These are phyloP conservation scores for Carassius carassius DNA, from an alignment of 2,113 vertebrate species.

Conservation along the genomic window DNA sequence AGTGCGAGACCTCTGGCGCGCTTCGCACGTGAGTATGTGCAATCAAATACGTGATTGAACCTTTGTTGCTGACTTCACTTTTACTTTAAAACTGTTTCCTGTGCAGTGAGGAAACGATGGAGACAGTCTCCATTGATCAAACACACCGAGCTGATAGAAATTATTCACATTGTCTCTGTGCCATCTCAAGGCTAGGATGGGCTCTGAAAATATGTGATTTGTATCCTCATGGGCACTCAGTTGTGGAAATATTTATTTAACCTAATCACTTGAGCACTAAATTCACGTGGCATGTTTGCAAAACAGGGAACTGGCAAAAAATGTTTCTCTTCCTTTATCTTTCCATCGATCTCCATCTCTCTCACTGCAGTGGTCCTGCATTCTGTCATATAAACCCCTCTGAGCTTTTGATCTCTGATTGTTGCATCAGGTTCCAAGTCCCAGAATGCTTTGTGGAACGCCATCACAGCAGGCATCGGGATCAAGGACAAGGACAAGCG, in stretches of 20 bases:
- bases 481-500: conserved; percentile 78
- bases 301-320: neutral
- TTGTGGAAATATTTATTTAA: neutral
- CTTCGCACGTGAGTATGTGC: conserved; percentile 82
- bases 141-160: neutral
- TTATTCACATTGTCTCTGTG: neutral
- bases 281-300: neutral
- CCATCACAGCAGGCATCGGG: conserved; percentile 71
- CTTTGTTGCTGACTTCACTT: conserved; percentile 5
- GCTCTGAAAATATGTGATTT: neutral
- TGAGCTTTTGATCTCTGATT: conserved; percentile 41
- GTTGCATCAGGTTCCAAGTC: conserved; percentile 83
- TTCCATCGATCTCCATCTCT: neutral
- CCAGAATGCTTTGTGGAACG: conserved; percentile 86
- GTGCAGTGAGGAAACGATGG: neutral
- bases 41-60: neutral
- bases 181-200: no score
- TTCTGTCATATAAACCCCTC: conserved; percentile 6
- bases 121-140: neutral
- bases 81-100: conserved; percentile 8
- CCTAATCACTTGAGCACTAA: neutral
- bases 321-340: neutral
- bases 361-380: neutral
- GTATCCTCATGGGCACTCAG: neutral
- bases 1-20: conserved; percentile 73